phyloP scores from a whole-genome alignment of 2,797 vertebrate species.

The Cirrhinus mrigala region DNA sequence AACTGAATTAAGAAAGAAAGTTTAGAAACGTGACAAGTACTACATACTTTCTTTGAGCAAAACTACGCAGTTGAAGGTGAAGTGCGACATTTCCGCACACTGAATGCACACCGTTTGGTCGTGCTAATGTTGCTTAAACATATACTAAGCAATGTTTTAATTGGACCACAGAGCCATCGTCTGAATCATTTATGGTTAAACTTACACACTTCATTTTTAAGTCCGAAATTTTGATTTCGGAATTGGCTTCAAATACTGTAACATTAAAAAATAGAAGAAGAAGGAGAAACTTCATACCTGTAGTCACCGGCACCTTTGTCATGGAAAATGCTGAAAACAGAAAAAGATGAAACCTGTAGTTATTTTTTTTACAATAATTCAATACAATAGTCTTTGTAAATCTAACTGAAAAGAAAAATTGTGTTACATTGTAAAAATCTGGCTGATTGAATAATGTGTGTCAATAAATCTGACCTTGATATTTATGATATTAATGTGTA shows the following conservation, averaged over 20 bases:
- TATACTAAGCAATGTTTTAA: not conserved
- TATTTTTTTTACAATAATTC: not conserved
- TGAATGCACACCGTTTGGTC: too few relatives aligned
- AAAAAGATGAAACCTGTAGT: not conserved
- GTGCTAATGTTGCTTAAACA: not conserved
- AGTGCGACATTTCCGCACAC: not conserved
- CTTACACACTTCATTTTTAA: not conserved
- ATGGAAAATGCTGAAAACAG: slow-evolving; percentile 7
- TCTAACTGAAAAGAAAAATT: not conserved
- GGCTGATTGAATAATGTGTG: not conserved
- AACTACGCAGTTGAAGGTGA: not conserved
- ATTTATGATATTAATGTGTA: not conserved
- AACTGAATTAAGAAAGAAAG: slow-evolving; percentile 30
- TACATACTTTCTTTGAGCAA: not conserved
- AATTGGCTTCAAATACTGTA: not conserved
- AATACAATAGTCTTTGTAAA: not conserved
- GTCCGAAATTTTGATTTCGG: not conserved
- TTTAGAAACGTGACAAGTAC: not conserved
- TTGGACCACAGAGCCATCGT: not conserved
- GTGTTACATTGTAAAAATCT: not conserved
- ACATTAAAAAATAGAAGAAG: not conserved
- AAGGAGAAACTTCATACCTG: not conserved
- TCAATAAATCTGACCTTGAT: not conserved
- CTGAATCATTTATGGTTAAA: not conserved
- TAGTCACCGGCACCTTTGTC: slow-evolving; percentile 14